Conservation (phyloP, 2,797 vertebrate species). For the Eurystomus glaucurus region DNA sequence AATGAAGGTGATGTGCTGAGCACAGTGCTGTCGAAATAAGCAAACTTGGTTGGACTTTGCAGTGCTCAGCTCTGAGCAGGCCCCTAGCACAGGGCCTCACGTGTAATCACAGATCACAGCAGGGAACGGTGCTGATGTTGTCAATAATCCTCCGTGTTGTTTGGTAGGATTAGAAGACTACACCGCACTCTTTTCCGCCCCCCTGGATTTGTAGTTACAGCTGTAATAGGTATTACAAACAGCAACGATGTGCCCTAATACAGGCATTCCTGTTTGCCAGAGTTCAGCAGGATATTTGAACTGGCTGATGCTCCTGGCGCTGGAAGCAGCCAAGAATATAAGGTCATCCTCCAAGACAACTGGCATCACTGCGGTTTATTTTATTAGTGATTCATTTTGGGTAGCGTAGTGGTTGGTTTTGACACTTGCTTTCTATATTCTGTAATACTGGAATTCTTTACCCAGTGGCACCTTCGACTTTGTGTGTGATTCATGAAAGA, state of each 20-base stretch:
- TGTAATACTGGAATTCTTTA: not conserved
- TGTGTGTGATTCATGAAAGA: not conserved
- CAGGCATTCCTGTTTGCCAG: not conserved
- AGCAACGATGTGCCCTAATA: not conserved
- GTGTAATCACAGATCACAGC: rapidly evolving
- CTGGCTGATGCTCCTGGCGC: not conserved
- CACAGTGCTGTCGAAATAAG: not conserved
- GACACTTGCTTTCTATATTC: not conserved
- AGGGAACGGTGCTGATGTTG: rapidly evolving
- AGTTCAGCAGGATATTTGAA: not conserved
- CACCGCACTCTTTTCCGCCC: rapidly evolving
- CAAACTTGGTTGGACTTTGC: not conserved
- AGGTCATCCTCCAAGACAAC: not conserved
- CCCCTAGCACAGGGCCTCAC: rapidly evolving
- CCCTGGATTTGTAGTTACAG: rapidly evolving
- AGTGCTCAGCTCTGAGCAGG: not conserved
- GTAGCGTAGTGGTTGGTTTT: not conserved
- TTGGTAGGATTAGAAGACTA: not conserved
- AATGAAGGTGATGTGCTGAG: rapidly evolving
- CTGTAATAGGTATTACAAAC: rapidly evolving
- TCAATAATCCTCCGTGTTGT: not conserved
- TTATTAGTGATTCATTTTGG: not conserved
- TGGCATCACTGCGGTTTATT: not conserved
- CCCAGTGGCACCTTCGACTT: not conserved
- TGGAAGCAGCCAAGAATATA: not conserved